Percentiles rank a stretch among this genome's conserved stretches.
These are phyloP conservation scores for Crotophaga sulcirostris DNA, from an alignment of 2,113 vertebrate species.

Conservation along the genomic window DNA sequence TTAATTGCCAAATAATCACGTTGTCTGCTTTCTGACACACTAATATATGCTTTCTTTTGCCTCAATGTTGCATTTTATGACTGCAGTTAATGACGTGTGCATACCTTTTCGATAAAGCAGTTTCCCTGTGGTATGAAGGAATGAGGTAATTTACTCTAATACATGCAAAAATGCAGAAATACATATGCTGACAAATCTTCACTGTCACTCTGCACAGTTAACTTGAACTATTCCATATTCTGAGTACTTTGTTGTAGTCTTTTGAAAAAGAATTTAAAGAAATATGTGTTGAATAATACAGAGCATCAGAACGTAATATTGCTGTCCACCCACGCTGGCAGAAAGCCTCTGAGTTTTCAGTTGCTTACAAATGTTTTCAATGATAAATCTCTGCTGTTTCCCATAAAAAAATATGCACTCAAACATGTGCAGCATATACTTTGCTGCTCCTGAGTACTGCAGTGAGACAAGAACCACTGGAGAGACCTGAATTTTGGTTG, in stretches of 20 bases:
- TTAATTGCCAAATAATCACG: neutral
- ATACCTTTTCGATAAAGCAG: neutral
- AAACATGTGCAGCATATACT: neutral
- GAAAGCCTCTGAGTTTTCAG: neutral
- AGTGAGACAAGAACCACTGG: fast-evolving
- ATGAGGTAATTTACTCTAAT: neutral
- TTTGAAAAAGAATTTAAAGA: neutral
- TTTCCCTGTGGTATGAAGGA: neutral
- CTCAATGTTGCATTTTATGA: neutral
- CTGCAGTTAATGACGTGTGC: neutral
- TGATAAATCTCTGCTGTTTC: neutral
- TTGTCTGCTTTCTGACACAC: neutral
- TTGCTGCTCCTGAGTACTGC: neutral
- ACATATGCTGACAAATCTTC: neutral
- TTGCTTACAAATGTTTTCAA: neutral
- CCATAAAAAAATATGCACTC: neutral
- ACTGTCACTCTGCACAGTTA: neutral
- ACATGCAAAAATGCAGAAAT: neutral
- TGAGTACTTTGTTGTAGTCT: neutral
- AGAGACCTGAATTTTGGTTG: neutral
- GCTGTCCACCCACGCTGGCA: neutral
- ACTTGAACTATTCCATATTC: neutral
- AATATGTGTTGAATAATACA: neutral
- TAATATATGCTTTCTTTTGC: neutral
- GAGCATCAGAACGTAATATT: neutral